A percentile compares a stretch with the other conserved stretches of the same genome.
Evolutionary conservation across 1,140 invertebrate species (phyloP).

Genomic region (Drosophila tsacasi): DNA sequence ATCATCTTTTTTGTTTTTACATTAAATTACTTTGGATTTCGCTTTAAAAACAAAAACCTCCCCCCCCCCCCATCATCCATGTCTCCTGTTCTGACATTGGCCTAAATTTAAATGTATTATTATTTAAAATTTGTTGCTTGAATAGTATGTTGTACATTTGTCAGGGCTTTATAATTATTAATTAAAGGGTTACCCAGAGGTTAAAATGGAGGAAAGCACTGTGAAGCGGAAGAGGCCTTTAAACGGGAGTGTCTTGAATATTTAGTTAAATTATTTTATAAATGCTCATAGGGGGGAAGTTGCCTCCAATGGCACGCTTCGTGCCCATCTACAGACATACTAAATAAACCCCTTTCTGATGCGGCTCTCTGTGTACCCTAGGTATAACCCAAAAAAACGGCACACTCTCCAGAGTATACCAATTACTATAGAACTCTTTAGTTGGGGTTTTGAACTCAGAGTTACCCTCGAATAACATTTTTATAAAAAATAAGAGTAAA

Average conservation of each 20-base stretch:
- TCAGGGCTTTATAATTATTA: slow-evolving; percentile 21
- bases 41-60: not conserved
- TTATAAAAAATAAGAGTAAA: not conserved
- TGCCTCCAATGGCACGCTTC: slow-evolving; percentile 36
- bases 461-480: not conserved
- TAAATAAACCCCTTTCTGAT: slow-evolving; percentile 4
- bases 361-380: not conserved
- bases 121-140: not conserved
- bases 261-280: slow-evolving; percentile 14
- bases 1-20: slow-evolving; percentile 25
- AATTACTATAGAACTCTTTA: not conserved
- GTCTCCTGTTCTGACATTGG: slow-evolving; percentile 34
- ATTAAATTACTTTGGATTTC: slow-evolving; percentile 8
- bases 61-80: not conserved
- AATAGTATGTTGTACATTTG: not conserved
- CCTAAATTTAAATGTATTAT: slow-evolving; percentile 19
- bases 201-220: not conserved
- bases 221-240: not conserved
- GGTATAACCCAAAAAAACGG: not conserved
- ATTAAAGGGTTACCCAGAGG: not conserved
- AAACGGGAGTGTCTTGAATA: slow-evolving; percentile 14
- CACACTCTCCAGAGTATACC: not conserved
- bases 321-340: not conserved
- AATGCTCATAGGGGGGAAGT: slow-evolving; percentile 27
- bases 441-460: no score